Percentiles rank a stretch among this genome's conserved stretches.
Evolutionary conservation across 2,888 invertebrate genomes (phyloP).

Genomic region (Phortica magna): DNA sequence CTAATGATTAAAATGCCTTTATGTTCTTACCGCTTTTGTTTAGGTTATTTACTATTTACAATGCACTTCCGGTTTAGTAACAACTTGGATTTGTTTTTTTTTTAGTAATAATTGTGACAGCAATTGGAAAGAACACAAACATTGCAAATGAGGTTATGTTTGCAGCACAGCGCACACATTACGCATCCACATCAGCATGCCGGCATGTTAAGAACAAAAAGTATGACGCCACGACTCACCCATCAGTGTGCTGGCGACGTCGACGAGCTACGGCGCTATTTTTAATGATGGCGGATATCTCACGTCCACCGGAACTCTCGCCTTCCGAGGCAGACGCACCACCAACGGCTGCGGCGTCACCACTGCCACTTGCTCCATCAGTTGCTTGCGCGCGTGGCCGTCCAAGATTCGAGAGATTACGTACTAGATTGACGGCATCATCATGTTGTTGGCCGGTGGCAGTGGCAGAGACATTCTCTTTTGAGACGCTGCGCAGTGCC

Average conservation of each 20-base stretch:
- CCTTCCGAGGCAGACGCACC: constrained; percentile 77
- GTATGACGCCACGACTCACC: constrained; percentile 76
- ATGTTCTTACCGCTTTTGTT: not conserved
- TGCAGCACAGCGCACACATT: constrained; percentile 9
- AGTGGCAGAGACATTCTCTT: constrained; percentile 66
- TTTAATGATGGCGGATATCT: constrained; percentile 79
- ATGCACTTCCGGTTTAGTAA: no score
- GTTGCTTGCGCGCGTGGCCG: constrained; percentile 48
- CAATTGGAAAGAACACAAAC: not conserved
- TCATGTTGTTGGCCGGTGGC: constrained; percentile 62
- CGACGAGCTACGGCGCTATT: constrained; percentile 78
- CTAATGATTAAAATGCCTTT: no score
- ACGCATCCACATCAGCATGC: not conserved
- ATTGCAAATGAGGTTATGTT: not conserved
- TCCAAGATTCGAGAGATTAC: constrained; percentile 74
- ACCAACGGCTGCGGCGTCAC: constrained; percentile 30
- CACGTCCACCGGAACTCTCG: constrained; percentile 79
- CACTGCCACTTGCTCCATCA: not conserved
- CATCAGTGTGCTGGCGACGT: constrained; percentile 78
- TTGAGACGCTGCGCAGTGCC: constrained; percentile 71
- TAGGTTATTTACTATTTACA: not conserved
- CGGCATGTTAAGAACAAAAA: constrained; percentile 41
- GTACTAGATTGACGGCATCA: constrained; percentile 75
- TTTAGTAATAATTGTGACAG: not conserved
- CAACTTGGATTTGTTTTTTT: not conserved